Conservation (phyloP, 1,140 invertebrate genomes). For the Lineus longissimus region DNA sequence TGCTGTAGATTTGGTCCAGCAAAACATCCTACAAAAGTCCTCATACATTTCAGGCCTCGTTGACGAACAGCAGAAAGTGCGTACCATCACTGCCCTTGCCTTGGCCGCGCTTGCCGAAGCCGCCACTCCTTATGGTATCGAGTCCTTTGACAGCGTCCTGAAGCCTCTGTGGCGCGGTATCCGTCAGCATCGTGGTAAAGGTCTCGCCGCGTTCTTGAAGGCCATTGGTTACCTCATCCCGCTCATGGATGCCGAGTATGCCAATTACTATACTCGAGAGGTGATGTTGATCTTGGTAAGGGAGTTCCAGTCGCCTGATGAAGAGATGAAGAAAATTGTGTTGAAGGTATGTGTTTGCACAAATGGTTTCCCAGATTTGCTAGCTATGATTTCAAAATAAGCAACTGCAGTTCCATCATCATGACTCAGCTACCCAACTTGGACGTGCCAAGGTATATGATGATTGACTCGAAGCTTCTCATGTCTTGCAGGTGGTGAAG, state of each 20-base stretch:
- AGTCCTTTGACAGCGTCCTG: constrained; percentile 98
- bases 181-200: constrained; percentile 94
- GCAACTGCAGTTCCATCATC: too few relatives aligned
- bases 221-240: constrained; percentile 99
- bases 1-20: too few relatives aligned
- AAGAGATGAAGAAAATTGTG: constrained; percentile 99
- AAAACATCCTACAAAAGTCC: too few relatives aligned
- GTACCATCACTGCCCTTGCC: constrained; percentile 98
- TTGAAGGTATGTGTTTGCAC: constrained; percentile 70
- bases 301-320: constrained; percentile 99
- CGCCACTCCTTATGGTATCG: constrained; percentile 98
- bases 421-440: too few relatives aligned
- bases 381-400: too few relatives aligned
- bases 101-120: constrained; percentile 93
- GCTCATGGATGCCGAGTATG: constrained; percentile 99
- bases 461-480: too few relatives aligned
- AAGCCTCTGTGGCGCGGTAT: constrained; percentile 99
- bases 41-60: constrained; percentile 56
- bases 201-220: constrained; percentile 97
- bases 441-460: too few relatives aligned
- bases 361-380: not conserved
- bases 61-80: constrained; percentile 73
- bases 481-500: constrained; percentile 83
- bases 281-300: constrained; percentile 99
- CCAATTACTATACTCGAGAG: constrained; percentile 99